These are phyloP conservation scores for Petrocephalus schoutedeni DNA, from an alignment of 2,797 vertebrate genomes.

Conservation along the genomic window DNA sequence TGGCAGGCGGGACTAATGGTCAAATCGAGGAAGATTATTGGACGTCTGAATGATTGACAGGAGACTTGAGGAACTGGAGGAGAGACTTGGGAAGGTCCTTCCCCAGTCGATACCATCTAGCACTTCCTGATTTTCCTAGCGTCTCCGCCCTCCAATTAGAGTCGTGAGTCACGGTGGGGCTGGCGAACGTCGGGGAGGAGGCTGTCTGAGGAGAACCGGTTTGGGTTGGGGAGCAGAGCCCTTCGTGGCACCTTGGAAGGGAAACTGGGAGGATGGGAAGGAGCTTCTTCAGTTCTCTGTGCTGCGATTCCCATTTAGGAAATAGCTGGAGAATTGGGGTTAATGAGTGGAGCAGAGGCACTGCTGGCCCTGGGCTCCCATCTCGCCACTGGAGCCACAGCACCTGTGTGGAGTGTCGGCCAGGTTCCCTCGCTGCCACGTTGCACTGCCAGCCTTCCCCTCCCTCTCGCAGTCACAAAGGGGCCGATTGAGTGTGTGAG, in stretches of 20 bases:
- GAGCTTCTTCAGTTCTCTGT: not conserved
- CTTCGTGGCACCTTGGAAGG: not conserved
- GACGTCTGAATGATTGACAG: slow-evolving; percentile 15
- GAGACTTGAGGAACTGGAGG: not conserved
- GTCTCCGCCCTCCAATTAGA: not conserved
- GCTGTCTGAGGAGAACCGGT: not conserved
- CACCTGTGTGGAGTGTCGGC: slow-evolving; percentile 1
- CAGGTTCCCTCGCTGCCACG: not conserved
- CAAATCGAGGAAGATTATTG: slow-evolving; percentile 29
- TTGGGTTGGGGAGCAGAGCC: not conserved
- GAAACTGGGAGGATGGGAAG: not conserved
- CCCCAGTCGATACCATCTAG: not conserved
- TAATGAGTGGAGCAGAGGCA: not conserved
- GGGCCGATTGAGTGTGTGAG: slow-evolving; percentile 7
- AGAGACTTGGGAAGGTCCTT: not conserved
- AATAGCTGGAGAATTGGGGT: not conserved
- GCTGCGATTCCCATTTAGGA: not conserved
- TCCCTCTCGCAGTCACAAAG: not conserved
- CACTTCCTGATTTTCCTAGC: not conserved
- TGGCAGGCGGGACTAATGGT: slow-evolving; percentile 27
- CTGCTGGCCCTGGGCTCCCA: not conserved
- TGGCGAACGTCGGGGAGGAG: not conserved
- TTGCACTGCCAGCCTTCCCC: not conserved
- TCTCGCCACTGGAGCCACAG: not conserved
- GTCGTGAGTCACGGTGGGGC: not conserved